A percentile compares a stretch with the other conserved stretches of the same genome.
phyloP scores from a whole-genome alignment of 2,797 vertebrate species.

The Gambusia yucatana region DNA sequence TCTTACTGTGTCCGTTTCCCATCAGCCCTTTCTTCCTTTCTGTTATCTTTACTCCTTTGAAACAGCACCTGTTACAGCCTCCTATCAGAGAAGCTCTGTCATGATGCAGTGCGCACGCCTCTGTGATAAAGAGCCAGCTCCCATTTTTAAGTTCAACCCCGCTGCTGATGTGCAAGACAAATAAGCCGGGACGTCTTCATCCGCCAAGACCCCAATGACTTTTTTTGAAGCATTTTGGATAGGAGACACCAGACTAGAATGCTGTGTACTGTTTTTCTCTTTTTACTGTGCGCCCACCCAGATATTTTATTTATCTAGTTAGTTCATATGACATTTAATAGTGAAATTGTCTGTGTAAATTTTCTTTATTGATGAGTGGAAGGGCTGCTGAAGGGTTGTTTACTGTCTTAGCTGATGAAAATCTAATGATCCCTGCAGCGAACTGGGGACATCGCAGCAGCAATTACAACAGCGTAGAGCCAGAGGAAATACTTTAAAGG shows the following conservation, averaged over 20 bases:
- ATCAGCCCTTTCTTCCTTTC: constrained; percentile 48
- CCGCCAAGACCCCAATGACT: constrained; percentile 62
- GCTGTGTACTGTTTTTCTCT: constrained; percentile 16
- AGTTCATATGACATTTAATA: constrained; percentile 44
- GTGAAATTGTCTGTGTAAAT: constrained; percentile 1
- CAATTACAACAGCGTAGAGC: constrained; percentile 41
- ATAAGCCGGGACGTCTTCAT: constrained; percentile 61
- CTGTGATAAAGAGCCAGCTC: constrained; percentile 55
- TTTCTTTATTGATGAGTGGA: constrained; percentile 49
- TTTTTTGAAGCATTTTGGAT: constrained; percentile 37
- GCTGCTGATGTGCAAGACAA: constrained; percentile 57
- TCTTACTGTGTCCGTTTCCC: constrained; percentile 43
- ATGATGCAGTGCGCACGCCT: constrained; percentile 63
- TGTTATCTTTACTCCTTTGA: constrained; percentile 79
- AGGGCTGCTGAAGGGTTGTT: constrained; percentile 46
- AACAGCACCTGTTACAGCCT: constrained; percentile 79
- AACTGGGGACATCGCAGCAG: constrained; percentile 48
- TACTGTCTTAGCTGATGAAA: constrained; percentile 62
- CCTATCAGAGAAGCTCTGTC: constrained; percentile 57
- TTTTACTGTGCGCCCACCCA: constrained; percentile 28
- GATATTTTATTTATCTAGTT: constrained; percentile 46
- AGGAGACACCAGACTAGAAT: constrained; percentile 32
- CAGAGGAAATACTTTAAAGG: constrained; percentile 45
- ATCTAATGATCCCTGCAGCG: constrained; percentile 60
- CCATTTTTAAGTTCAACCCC: constrained; percentile 41